phyloP scores from a whole-genome alignment of 2,888 invertebrate species.

The Limnephilus auricula region DNA sequence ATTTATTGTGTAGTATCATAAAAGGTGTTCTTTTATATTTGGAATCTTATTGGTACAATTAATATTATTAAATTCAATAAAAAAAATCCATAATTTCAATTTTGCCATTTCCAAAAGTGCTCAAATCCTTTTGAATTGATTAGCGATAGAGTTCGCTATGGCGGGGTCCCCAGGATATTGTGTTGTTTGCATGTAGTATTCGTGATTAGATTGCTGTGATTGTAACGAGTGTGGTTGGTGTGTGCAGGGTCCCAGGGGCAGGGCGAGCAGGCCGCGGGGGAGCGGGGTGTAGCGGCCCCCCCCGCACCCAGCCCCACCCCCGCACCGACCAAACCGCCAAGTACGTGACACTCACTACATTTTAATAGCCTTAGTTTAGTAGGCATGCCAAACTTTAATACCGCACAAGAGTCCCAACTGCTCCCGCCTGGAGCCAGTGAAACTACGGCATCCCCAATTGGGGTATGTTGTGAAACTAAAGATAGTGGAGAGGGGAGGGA shows the following conservation, averaged over 20 bases:
- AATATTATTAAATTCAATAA: not conserved
- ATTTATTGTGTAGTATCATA: not conserved
- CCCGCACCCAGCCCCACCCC: conserved; percentile 78
- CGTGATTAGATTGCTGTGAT: conserved; percentile 25
- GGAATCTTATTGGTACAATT: not conserved
- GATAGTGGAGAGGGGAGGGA: too few relatives aligned
- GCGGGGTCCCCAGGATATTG: not conserved
- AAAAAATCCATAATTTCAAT: not conserved
- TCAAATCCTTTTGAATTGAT: not conserved
- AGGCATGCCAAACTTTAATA: too few relatives aligned
- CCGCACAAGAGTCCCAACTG: too few relatives aligned
- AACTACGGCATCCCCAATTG: too few relatives aligned
- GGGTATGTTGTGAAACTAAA: too few relatives aligned
- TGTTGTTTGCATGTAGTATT: conserved; percentile 29
- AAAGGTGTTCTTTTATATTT: not conserved
- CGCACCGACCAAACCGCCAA: conserved; percentile 79
- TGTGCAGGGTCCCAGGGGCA: conserved; percentile 75
- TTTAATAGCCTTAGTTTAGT: not conserved
- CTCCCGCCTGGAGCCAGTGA: too few relatives aligned
- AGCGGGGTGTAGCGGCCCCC: conserved; percentile 70
- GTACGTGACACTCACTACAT: conserved; percentile 73
- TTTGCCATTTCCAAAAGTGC: not conserved
- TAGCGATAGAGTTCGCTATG: not conserved
- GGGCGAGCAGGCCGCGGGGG: conserved; percentile 69
- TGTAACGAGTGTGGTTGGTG: conserved; percentile 70